Evolutionary conservation across 1,140 invertebrate genomes (phyloP).

Genomic region (Lasioglossum albipes): DNA sequence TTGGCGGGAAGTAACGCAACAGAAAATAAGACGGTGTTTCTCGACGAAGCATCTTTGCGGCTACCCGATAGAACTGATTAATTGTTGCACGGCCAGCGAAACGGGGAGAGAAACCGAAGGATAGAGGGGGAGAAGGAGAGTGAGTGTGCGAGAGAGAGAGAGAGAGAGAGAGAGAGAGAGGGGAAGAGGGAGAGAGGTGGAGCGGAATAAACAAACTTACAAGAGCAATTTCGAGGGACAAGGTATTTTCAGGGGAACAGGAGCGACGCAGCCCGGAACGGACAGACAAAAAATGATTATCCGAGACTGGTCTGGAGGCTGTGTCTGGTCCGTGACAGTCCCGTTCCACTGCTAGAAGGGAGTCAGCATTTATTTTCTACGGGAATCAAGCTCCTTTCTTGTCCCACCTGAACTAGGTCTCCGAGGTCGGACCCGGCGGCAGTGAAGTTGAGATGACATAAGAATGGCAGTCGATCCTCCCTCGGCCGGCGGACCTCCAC

Average conservation of each 20-base stretch:
- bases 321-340: slow-evolving; percentile 42
- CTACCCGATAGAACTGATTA: not conserved
- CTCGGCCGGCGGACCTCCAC: slow-evolving; percentile 87
- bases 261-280: not conserved
- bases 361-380: slow-evolving; percentile 56
- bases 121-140: not conserved
- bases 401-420: slow-evolving; percentile 87
- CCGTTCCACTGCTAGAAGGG: not conserved
- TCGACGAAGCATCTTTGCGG: not conserved
- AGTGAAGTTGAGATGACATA: slow-evolving; percentile 90
- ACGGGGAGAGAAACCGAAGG: not conserved
- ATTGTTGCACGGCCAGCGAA: not conserved
- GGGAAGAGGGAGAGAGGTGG: too few species aligned
- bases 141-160: too few species aligned
- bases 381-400: slow-evolving; percentile 28
- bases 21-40: not conserved
- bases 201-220: slow-evolving; percentile 24
- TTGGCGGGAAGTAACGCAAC: too few species aligned
- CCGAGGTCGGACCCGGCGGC: slow-evolving; percentile 86
- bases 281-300: slow-evolving; percentile 50
- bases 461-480: slow-evolving; percentile 87
- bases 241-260: slow-evolving; percentile 47
- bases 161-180: too few species aligned
- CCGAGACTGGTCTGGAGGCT: slow-evolving; percentile 1
- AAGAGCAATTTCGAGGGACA: slow-evolving; percentile 16